Percentiles rank a stretch among this genome's conserved stretches.
These are phyloP conservation scores for Hepsetus odoe DNA, from an alignment of 2,113 vertebrate species.

Conservation along the genomic window DNA sequence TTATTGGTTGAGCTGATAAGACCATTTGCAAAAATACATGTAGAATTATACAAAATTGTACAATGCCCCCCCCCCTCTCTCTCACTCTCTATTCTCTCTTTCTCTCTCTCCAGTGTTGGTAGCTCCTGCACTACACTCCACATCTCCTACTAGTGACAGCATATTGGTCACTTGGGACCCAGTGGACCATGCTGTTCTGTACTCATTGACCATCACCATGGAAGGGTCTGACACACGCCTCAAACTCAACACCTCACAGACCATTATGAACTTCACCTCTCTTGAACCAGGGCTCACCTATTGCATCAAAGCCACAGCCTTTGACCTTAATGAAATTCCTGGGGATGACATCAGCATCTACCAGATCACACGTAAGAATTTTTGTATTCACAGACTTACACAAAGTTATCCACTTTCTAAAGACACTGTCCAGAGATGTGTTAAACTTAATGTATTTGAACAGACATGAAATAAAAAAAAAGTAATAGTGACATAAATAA, in stretches of 20 bases:
- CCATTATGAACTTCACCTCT: conserved; percentile 71
- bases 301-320: conserved; percentile 84
- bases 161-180: conserved; percentile 81
- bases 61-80: not conserved
- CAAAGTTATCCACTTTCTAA: not conserved
- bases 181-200: conserved; percentile 78
- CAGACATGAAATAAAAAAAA: too few species aligned
- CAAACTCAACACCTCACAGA: conserved; percentile 82
- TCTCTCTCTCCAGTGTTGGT: conserved; percentile 76
- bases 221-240: conserved; percentile 76
- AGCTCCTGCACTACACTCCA: conserved; percentile 75
- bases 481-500: too few species aligned
- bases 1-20: too few species aligned
- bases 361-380: conserved; percentile 88
- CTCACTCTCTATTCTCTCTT: not conserved
- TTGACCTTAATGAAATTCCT: conserved; percentile 78
- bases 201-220: conserved; percentile 81
- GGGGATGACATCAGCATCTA: conserved; percentile 83
- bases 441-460: too few species aligned
- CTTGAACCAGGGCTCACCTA: conserved; percentile 84
- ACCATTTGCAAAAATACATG: too few species aligned
- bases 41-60: too few species aligned
- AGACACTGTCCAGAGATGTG: not conserved
- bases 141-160: conserved; percentile 73
- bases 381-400: not conserved